phyloP scores from a whole-genome alignment of 1,140 invertebrate genomes.

The Dreissena polymorpha region DNA sequence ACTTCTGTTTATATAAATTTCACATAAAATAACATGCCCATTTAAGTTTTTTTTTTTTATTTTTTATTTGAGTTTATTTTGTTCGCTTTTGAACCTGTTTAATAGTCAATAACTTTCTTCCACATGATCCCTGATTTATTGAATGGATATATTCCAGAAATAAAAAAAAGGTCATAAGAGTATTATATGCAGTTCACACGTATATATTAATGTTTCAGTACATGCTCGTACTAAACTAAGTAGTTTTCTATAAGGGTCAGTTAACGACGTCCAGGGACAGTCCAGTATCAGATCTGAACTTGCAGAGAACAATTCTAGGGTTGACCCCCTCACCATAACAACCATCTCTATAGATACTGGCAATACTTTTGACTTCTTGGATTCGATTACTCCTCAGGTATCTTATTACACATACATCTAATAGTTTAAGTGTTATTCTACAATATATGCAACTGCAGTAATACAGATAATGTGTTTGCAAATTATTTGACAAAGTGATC shows the following conservation, averaged over 20 bases:
- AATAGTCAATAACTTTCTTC: not conserved
- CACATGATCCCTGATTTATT: not conserved
- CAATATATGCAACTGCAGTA: too few relatives aligned
- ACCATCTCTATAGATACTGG: not conserved
- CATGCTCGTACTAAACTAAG: too few relatives aligned
- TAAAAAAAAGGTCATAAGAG: too few relatives aligned
- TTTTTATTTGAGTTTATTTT: not conserved
- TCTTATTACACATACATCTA: too few relatives aligned
- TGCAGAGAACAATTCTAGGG: not conserved
- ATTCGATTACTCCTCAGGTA: constrained; percentile 1
- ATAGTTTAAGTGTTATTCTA: too few relatives aligned
- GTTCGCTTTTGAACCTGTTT: not conserved
- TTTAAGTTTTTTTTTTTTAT: not conserved
- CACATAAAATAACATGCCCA: not conserved
- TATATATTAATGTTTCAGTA: too few relatives aligned
- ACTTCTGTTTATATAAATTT: too few relatives aligned
- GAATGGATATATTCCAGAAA: too few relatives aligned
- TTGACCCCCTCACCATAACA: not conserved
- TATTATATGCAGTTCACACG: too few relatives aligned
- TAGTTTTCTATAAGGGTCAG: not conserved
- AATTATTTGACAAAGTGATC: too few relatives aligned
- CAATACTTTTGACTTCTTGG: not conserved
- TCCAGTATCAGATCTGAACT: not conserved
- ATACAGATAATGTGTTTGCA: too few relatives aligned
- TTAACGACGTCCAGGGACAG: not conserved